phyloP scores from a whole-genome alignment of 2,888 invertebrate species.

The Cyclophora punctaria region DNA sequence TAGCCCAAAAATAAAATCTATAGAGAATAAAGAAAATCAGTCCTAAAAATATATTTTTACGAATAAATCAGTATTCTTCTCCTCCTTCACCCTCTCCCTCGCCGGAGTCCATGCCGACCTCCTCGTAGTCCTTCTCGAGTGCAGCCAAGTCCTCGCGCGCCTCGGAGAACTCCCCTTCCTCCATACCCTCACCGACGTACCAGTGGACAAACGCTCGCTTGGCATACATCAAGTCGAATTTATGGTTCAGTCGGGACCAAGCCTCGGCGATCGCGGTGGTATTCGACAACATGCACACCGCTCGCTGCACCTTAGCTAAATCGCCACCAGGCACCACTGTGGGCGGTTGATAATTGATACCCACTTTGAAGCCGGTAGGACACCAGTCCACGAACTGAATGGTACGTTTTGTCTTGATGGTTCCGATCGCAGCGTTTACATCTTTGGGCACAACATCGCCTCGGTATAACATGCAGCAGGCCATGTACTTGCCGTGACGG shows the following conservation, averaged over 20 bases:
- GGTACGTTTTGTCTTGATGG: constrained; percentile 94
- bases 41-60: constrained; percentile 35
- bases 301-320: constrained; percentile 92
- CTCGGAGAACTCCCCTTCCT: constrained; percentile 90
- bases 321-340: constrained; percentile 94
- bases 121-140: constrained; percentile 89
- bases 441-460: constrained; percentile 97
- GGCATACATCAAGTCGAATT: constrained; percentile 97
- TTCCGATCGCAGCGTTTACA: constrained; percentile 93
- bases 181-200: constrained; percentile 91
- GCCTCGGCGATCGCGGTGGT: constrained; percentile 98
- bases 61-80: constrained; percentile 80
- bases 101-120: constrained; percentile 89
- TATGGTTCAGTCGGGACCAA: constrained; percentile 96
- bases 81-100: constrained; percentile 87
- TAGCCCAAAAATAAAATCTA: constrained; percentile 28
- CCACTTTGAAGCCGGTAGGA: constrained; percentile 85
- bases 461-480: constrained; percentile 95
- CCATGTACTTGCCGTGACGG: constrained; percentile 94
- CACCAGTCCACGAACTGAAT: constrained; percentile 97
- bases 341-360: constrained; percentile 90
- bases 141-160: constrained; percentile 78
- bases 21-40: constrained; percentile 23
- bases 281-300: constrained; percentile 98
- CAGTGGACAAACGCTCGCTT: constrained; percentile 97